Base-by-base conservation (phyloP, 2,888 invertebrate species). In the Seira musarum region DNA sequence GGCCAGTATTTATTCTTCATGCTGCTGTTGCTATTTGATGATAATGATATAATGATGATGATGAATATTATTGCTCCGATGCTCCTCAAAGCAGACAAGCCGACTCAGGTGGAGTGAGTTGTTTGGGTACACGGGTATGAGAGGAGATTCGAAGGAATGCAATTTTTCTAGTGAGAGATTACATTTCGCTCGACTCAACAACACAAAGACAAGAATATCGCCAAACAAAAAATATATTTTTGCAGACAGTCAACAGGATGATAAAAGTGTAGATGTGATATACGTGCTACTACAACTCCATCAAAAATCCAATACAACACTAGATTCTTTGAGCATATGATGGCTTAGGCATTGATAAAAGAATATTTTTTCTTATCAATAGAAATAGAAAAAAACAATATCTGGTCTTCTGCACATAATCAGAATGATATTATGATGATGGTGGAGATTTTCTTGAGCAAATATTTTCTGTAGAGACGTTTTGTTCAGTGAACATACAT, bases 61-160 rank as follows among this genome's bases (percentile, higher is more conserved):
- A 70, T 68, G 22, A 68, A 68, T 68, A 49, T 22, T 68, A 68
- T 57, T 40, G 21, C 35, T 66, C 21, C 66, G 35, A 10, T 68
- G 57, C 22, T 57, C 53, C 19, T 68, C 21, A 17, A 68, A 68
- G 46, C 68, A 68, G 68, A 68, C 68, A 68, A 30, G 53, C 68
- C 68, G 53, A 68, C 68, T 25, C 30, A 30, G 3, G 2, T 8
- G 30, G 30, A 30, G 30, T 30, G 8, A 30, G 30, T 8, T 5
- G 30, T 30, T n/a, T n/a, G n/a, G 8, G 30, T 30, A 30, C 30
- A 30, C 30, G 30, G 8, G 3, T 53, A 53, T 17, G 53, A 53
- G 13, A 30, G 8, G 30, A 53, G 53, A 53, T 53, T 15, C 13
- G 17, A 53, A 53, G 53, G 53, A 53, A 53, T 53, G 53, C 53